These are phyloP conservation scores for Tamandua tetradactyla DNA, from an alignment of 2,797 vertebrate genomes.

Conservation along the genomic window DNA sequence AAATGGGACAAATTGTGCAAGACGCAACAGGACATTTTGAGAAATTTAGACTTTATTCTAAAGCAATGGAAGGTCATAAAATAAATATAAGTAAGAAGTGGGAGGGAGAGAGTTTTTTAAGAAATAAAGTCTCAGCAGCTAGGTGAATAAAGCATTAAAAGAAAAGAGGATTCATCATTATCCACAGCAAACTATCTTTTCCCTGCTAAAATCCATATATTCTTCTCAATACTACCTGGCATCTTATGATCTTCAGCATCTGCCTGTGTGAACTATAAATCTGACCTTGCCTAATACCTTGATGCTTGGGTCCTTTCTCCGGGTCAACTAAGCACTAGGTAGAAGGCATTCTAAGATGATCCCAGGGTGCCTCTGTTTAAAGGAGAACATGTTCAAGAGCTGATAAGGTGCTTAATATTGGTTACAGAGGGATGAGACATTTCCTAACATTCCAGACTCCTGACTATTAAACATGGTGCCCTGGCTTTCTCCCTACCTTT, in stretches of 20 bases:
- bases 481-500: background rate
- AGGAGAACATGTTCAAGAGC: background rate
- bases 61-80: background rate
- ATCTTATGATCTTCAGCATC: background rate
- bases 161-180: background rate
- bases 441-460: background rate
- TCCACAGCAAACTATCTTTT: background rate
- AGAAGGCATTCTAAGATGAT: background rate
- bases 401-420: background rate
- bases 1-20: background rate
- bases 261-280: background rate
- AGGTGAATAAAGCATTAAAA: background rate
- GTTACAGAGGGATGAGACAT: background rate
- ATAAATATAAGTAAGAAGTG: background rate
- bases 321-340: background rate
- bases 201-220: background rate
- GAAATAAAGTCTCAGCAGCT: background rate
- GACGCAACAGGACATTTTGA: background rate
- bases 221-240: background rate
- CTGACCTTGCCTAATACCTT: background rate
- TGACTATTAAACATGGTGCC: background rate
- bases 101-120: background rate
- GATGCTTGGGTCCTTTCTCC: background rate
- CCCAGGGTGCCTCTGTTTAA: background rate
- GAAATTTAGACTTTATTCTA: background rate